Evolutionary conservation across 2,888 invertebrate species (phyloP).

Genomic region (Diplazon laetatorius): DNA sequence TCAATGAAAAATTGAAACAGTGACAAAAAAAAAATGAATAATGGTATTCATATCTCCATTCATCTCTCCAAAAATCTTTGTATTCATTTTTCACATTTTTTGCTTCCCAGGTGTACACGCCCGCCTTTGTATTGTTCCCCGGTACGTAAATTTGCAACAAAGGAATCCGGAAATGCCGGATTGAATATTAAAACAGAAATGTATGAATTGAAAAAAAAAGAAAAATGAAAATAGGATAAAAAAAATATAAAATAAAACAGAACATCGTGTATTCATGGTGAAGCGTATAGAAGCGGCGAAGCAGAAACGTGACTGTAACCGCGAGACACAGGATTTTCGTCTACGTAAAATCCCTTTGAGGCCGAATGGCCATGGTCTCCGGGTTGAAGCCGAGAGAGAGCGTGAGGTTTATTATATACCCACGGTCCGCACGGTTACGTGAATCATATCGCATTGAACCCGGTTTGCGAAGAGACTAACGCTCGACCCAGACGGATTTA

Average conservation of each 20-base stretch:
- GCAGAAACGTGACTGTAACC: conserved; percentile 28
- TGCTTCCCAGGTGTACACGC: too few relatives aligned
- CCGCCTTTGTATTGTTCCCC: too few relatives aligned
- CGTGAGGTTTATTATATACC: conserved; percentile 21
- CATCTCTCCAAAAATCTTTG: too few relatives aligned
- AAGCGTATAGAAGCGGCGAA: background rate
- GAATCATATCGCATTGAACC: conserved; percentile 25
- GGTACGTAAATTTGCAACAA: conserved; percentile 8
- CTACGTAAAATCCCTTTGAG: conserved; percentile 29
- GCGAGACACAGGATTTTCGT: conserved; percentile 12
- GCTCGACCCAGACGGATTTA: conserved; percentile 23
- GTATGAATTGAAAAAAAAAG: too few relatives aligned
- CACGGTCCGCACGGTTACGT: conserved; percentile 23
- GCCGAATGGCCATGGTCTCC: conserved; percentile 1
- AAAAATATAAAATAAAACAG: too few relatives aligned
- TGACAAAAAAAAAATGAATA: too few relatives aligned
- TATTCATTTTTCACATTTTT: too few relatives aligned
- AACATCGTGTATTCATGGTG: background rate
- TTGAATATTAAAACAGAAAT: background rate
- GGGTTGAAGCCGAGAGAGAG: conserved; percentile 11
- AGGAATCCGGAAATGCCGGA: background rate
- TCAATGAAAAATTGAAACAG: too few relatives aligned
- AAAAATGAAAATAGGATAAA: conserved; percentile 13
- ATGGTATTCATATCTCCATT: too few relatives aligned
- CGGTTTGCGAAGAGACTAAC: conserved; percentile 27